Base-by-base conservation (phyloP, 2,888 invertebrate species). In the Himalopsyche japonica region DNA sequence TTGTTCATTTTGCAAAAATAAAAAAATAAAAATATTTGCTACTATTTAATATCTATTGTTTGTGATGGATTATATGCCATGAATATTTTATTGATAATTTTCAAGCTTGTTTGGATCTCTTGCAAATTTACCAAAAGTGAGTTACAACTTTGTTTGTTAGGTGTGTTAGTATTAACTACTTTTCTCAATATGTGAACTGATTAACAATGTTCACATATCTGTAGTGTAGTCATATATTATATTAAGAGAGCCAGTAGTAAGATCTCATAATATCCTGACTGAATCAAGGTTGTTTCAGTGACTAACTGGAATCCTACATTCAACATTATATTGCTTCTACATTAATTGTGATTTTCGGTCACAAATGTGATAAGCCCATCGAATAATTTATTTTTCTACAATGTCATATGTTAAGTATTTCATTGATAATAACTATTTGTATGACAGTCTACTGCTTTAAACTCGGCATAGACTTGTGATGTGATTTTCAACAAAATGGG, bases 341-440 rank as follows among this genome's bases (percentile, higher is more conserved):
- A 84, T 20, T 79, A 43, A 84, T 78, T 43, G 79, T 84, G 81
- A 84, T 84, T 64, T 49, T 77, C n/a, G 18, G 24, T 77, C 77
- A 57, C 76, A 47, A 82, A 49, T 82, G 78, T 48, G 76, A 78
- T 77, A 76, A 78, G 49, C 43, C 64, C 57, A 30, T 81, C 37
- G 37, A 81, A 84, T 79, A 76, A 83, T 48, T 76, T 80, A 80
- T 83, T 83, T 83, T 83, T 57, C 18, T 47, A 70, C 4, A 64
- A 64, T 70, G 27, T 70, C 70, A 27, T 70, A 70, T 70, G 2
- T 64, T 70, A 70, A 70, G 24, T 70, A 70, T 27, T 10, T 20
- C 20, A 20, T 20, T 57, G 20, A 30, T 27, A 15, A 43, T 70
- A 70, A 70, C 27, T 27, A 12, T 70, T 6, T 4, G 12, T 20